A percentile compares a stretch with the other conserved stretches of the same genome.
Conservation (phyloP, 1,140 invertebrate genomes). For the Cryptotermes secundus region DNA sequence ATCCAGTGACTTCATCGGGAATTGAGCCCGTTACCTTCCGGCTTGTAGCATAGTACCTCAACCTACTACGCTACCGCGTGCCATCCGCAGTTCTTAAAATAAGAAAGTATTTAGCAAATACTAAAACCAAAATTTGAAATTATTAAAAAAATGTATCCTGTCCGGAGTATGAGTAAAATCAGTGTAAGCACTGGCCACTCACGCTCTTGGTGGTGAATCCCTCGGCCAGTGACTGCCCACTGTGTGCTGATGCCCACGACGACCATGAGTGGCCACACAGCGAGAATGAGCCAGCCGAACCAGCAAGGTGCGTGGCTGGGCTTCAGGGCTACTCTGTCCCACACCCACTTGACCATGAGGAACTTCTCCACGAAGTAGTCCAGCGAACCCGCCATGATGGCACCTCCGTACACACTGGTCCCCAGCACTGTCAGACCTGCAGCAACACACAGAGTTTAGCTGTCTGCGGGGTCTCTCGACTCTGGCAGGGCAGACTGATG, state of each 20-base stretch:
- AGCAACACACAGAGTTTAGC: conserved; percentile 28
- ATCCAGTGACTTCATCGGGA: no score
- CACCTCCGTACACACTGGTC: conserved; percentile 74
- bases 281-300: conserved; percentile 74
- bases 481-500: no score
- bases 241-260: conserved; percentile 68
- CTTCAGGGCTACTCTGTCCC: conserved; percentile 51
- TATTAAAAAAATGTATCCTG: no score
- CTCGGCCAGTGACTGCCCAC: conserved; percentile 67
- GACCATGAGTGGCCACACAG: conserved; percentile 70
- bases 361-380: conserved; percentile 78
- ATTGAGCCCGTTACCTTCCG: no score
- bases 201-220: conserved; percentile 66
- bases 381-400: conserved; percentile 66
- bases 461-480: no score
- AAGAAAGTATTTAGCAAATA: no score
- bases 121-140: no score
- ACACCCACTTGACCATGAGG: conserved; percentile 69
- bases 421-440: conserved; percentile 70
- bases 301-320: conserved; percentile 62
- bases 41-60: no score
- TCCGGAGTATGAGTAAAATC: no score
- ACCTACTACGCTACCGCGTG: no score
- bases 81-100: no score
- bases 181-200: no score